Evolutionary conservation across 2,113 vertebrate species (phyloP).

Genomic region (Cebidichthys violaceus): DNA sequence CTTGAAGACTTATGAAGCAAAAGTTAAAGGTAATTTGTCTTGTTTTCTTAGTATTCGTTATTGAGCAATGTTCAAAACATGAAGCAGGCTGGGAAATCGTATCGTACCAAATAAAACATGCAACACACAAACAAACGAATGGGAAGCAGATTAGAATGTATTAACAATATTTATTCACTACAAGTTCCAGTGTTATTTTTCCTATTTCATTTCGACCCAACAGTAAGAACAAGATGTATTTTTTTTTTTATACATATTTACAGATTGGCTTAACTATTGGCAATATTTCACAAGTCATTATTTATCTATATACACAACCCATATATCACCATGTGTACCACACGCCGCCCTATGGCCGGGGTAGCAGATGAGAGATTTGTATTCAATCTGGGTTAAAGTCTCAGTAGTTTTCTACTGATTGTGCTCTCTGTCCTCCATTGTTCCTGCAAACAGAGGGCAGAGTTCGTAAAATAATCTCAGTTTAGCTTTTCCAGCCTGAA

Average conservation of each 20-base stretch:
- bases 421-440: constrained; percentile 15
- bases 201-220: constrained; percentile 70
- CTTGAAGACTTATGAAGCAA: not conserved
- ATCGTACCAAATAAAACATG: not conserved
- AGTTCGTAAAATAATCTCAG: constrained; percentile 46
- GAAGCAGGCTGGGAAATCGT: not conserved
- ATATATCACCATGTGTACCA: constrained; percentile 44
- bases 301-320: constrained; percentile 64
- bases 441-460: constrained; percentile 26
- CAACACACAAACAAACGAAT: constrained; percentile 11
- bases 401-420: constrained; percentile 46
- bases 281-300: constrained; percentile 61
- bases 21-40: not conserved
- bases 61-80: not conserved
- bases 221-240: constrained; percentile 70
- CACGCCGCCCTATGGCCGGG: constrained; percentile 16
- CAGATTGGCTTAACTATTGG: constrained; percentile 70
- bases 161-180: constrained; percentile 82
- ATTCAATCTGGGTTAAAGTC: constrained; percentile 32
- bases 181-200: constrained; percentile 77
- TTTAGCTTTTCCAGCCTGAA: constrained; percentile 28
- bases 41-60: not conserved
- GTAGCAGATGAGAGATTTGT: constrained; percentile 41
- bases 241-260: constrained; percentile 77
- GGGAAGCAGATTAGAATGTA: constrained; percentile 59